Base-by-base conservation (phyloP, 2,113 vertebrate species). In the Glareola pratincola region DNA sequence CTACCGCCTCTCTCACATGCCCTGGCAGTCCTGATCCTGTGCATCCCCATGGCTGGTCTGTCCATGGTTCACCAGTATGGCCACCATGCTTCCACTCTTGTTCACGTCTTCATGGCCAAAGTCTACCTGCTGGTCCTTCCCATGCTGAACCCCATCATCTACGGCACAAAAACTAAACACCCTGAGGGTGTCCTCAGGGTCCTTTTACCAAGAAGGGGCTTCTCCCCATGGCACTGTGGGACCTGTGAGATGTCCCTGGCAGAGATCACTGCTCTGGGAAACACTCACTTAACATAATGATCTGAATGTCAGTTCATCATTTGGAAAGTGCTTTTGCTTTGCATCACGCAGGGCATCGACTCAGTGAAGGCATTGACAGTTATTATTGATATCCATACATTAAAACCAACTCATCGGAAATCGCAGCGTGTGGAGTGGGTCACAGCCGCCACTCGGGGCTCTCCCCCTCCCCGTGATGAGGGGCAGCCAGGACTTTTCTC, bases 21-120 rank as follows among this genome's bases (percentile, higher is more conserved):
- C 51, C 95, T 95, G 39, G 88, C 87, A 11, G 94, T 94, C 41
- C 51, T 90, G 10, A 90, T 96, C 14, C 96, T 90, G 22, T 34
- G 15, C 22, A 10, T 66, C 34, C 19, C 63, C 34, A 8, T 14
- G 92, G 90, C 53, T 82, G 77, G 76, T 3, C 59, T 95, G 51
- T 88, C 96, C 37, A 72, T 90, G 59, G 75, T 95, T 27, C 93
- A 96, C 50, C 32, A 18, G 9, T 73, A 92, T 45, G 79, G 91
- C 78, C 34, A 53, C 18, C 30, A 43, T 14, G 27, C 24, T 15
- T 36, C 15, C 24, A 30, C 21, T 21, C 32, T 59, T 3, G 5
- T 23, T 57, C 77, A 18, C 5, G 6, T 27, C 41, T 45, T 80
- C n/a, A 11, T 7, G 8, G 41, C 50, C 57, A 66, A 5, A 2